These are phyloP conservation scores for Dryococelus australis DNA, from an alignment of 2,888 invertebrate genomes.

Conservation along the genomic window DNA sequence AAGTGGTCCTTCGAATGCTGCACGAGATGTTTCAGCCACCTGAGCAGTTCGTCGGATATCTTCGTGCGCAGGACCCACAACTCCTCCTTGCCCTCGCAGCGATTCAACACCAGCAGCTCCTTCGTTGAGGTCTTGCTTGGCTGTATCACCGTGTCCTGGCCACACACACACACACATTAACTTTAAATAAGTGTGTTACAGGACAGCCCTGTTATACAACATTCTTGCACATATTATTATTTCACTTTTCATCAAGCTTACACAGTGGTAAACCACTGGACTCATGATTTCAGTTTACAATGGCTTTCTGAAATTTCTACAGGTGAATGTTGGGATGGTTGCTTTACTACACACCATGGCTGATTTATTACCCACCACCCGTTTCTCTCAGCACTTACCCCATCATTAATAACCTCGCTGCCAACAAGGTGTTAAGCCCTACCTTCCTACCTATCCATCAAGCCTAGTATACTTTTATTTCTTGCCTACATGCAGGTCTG, in stretches of 20 bases:
- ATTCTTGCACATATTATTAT: not conserved
- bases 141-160: conserved; percentile 62
- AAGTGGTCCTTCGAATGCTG: conserved; percentile 65
- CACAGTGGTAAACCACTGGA: no score
- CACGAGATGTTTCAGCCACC: conserved; percentile 63
- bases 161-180: conserved; percentile 23
- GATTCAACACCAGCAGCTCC: conserved; percentile 58
- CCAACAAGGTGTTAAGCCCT: no score
- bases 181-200: not conserved
- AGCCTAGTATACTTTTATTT: no score
- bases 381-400: no score
- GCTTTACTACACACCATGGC: no score
- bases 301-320: no score
- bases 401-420: no score
- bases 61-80: conserved; percentile 55
- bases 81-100: conserved; percentile 59
- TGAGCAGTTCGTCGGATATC: conserved; percentile 58
- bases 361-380: no score
- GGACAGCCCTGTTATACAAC: not conserved
- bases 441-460: no score
- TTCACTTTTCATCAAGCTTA: not conserved
- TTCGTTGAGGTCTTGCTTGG: conserved; percentile 58
- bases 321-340: no score
- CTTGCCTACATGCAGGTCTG: no score
- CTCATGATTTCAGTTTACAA: no score